Percentiles rank a stretch among this genome's conserved stretches.
Evolutionary conservation across 92 coral and sea anemone genomes (phyloP).

Genomic region (Plumapathes pennacea): DNA sequence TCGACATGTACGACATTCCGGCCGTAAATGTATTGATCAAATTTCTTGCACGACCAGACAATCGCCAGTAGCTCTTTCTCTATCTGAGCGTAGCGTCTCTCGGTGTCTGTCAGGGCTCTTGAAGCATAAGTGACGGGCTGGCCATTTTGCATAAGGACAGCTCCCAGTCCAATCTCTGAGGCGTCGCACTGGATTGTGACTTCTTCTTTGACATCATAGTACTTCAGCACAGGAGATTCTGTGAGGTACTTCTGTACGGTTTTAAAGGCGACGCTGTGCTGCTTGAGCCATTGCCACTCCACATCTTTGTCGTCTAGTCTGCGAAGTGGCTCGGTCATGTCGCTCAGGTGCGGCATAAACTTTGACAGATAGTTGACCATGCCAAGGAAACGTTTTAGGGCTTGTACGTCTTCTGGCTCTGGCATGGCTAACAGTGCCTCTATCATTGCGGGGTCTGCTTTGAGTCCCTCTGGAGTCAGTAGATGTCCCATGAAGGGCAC

Average conservation of each 20-base stretch:
- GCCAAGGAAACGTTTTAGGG: constrained; percentile 32
- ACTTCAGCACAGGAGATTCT: constrained; percentile 28
- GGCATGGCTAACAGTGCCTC: too few relatives aligned
- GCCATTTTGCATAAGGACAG: constrained; percentile 16
- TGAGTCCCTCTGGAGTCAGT: too few relatives aligned
- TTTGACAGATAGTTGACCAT: constrained; percentile 34
- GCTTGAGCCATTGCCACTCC: constrained; percentile 29
- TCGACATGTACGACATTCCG: constrained; percentile 25
- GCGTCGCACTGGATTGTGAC: constrained; percentile 25
- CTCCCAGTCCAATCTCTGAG: constrained; percentile 18
- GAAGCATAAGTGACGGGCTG: constrained; percentile 32
- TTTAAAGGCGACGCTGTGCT: constrained; percentile 29
- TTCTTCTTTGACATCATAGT: constrained; percentile 8
- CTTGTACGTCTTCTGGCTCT: constrained; percentile 16
- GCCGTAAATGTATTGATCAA: constrained; percentile 25
- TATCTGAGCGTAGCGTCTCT: constrained; percentile 25
- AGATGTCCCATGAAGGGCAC: too few relatives aligned
- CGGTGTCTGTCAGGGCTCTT: constrained; percentile 22
- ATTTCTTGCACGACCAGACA: constrained; percentile 19
- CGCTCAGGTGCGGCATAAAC: constrained; percentile 32
- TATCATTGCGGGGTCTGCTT: too few relatives aligned
- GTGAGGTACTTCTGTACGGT: constrained; percentile 15
- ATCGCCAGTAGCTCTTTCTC: constrained; percentile 28
- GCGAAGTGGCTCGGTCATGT: constrained; percentile 10
- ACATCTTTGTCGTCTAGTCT: constrained; percentile 30